phyloP scores from a whole-genome alignment of 2,888 invertebrate species.

The Drosophila greeni region DNA sequence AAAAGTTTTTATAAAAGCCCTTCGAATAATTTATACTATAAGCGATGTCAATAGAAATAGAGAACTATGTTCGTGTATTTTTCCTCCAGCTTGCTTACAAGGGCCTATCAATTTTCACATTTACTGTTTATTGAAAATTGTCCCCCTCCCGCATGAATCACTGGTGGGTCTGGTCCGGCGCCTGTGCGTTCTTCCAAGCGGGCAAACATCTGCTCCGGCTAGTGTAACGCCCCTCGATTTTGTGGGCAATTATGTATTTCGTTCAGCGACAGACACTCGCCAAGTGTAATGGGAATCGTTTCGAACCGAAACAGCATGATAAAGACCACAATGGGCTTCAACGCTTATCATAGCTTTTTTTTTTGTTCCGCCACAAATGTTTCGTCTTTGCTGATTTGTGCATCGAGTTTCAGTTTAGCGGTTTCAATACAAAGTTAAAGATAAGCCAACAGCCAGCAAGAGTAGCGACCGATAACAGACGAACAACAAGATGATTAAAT shows the following conservation, averaged over 20 bases:
- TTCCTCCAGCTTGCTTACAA: conserved; percentile 6
- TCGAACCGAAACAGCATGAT: conserved; percentile 3
- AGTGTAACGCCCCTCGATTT: conserved; percentile 44
- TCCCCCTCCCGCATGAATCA: conserved; percentile 24
- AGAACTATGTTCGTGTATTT: neutral
- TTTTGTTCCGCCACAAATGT: conserved; percentile 3
- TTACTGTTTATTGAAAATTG: conserved; percentile 26
- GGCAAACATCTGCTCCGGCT: conserved; percentile 31
- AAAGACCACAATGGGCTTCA: conserved; percentile 7
- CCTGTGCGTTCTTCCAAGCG: neutral
- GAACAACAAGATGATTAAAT: conserved; percentile 17
- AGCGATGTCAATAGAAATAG: neutral
- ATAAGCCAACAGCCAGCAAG: conserved; percentile 22
- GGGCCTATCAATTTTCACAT: conserved; percentile 29
- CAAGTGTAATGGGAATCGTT: conserved; percentile 13
- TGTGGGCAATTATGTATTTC: conserved; percentile 19
- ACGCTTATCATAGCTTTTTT: conserved; percentile 19
- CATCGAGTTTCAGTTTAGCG: conserved; percentile 7
- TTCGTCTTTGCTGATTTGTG: conserved; percentile 5
- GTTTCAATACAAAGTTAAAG: conserved; percentile 1
- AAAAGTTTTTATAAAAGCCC: neutral
- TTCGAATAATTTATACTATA: neutral
- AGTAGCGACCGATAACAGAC: conserved; percentile 13
- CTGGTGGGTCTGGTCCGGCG: conserved; percentile 1
- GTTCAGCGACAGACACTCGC: conserved; percentile 21